phyloP scores from a whole-genome alignment of 2,113 vertebrate species.

The Triplophysa tibetana region DNA sequence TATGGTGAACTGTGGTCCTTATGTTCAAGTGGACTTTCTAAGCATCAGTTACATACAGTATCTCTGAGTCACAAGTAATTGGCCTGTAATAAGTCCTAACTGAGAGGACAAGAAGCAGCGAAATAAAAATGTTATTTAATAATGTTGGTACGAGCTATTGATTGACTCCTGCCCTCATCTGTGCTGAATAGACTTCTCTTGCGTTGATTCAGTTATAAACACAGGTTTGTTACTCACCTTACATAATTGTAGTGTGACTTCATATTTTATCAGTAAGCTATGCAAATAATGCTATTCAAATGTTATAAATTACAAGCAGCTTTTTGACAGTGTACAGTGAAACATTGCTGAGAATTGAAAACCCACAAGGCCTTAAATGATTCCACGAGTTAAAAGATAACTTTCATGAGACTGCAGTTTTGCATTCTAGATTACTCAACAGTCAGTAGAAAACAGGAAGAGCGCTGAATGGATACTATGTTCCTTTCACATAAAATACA shows the following conservation, averaged over 20 bases:
- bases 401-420: neutral
- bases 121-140: too few species aligned
- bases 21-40: too few species aligned
- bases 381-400: slow-evolving; percentile 1
- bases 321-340: neutral
- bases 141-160: too few species aligned
- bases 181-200: too few species aligned
- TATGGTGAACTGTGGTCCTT: too few species aligned
- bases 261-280: neutral
- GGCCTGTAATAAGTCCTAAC: too few species aligned
- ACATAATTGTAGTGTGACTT: neutral
- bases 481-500: neutral
- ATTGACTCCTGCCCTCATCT: too few species aligned
- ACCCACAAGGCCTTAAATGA: neutral
- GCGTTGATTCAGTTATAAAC: slow-evolving; percentile 6
- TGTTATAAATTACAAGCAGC: neutral
- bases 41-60: too few species aligned
- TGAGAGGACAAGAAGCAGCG: too few species aligned
- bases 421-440: neutral
- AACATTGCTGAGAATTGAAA: neutral
- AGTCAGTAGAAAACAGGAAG: neutral
- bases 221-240: neutral
- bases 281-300: slow-evolving; percentile 1
- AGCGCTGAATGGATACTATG: neutral
- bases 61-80: too few species aligned